Percentiles rank a stretch among this genome's conserved stretches.
phyloP scores from a whole-genome alignment of 1,140 invertebrate species.

The Aphelenchoides fujianensis region DNA sequence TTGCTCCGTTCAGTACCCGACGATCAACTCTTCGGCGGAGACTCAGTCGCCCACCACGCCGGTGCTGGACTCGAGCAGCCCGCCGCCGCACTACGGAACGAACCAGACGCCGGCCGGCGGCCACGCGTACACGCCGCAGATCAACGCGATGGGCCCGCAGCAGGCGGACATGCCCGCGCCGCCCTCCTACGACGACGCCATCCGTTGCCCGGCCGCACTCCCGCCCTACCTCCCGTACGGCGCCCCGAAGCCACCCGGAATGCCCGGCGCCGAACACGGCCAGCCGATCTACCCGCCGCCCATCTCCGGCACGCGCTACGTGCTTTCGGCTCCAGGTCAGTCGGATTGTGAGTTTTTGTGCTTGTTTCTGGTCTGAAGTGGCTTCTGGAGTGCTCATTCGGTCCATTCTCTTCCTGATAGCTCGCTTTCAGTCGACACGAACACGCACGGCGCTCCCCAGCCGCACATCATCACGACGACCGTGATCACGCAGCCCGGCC shows the following conservation, averaged over 20 bases:
- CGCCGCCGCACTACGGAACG: conserved; percentile 22
- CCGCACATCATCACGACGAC: conserved; percentile 25
- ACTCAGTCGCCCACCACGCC: not conserved
- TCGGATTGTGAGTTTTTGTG: conserved; percentile 1
- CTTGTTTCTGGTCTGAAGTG: conserved; percentile 1
- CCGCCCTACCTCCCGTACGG: conserved; percentile 32
- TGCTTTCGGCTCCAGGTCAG: conserved; percentile 22
- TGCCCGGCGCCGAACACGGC: conserved; percentile 16
- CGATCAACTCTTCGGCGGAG: not conserved
- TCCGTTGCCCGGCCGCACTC: conserved; percentile 31
- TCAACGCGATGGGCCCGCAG: conserved; percentile 15
- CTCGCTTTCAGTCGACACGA: conserved; percentile 4
- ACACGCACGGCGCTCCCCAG: conserved; percentile 14
- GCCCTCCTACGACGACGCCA: conserved; percentile 40
- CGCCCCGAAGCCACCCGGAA: conserved; percentile 24
- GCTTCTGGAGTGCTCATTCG: no score
- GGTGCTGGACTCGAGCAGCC: not conserved
- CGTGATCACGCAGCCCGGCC: not conserved
- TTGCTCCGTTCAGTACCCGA: not conserved
- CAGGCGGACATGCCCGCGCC: conserved; percentile 19
- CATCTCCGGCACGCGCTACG: conserved; percentile 23
- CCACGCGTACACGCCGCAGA: conserved; percentile 19
- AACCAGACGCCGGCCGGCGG: not conserved
- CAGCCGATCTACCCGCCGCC: conserved; percentile 22
- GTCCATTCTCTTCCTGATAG: not conserved